Evolutionary conservation across 2,113 vertebrate genomes (phyloP).

Genomic region (Callorhinus ursinus): DNA sequence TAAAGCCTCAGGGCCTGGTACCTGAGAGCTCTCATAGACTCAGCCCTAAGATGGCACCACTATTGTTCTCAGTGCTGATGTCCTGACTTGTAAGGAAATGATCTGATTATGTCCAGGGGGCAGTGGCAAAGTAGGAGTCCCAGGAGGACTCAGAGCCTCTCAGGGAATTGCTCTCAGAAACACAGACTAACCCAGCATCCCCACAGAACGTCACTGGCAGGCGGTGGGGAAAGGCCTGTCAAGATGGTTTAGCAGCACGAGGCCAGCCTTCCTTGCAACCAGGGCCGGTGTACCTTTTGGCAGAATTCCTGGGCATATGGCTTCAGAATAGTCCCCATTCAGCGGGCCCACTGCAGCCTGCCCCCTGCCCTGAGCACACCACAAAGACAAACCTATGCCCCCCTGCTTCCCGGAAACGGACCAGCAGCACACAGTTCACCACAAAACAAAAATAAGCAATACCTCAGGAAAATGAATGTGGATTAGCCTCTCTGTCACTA

Average conservation of each 20-base stretch:
- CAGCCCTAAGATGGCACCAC: background rate
- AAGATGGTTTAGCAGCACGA: accelerated
- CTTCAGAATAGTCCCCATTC: background rate
- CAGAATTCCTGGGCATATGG: background rate
- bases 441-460: background rate
- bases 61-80: background rate
- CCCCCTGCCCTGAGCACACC: background rate
- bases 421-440: background rate
- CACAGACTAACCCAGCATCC: background rate
- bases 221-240: background rate
- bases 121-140: background rate
- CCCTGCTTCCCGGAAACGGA: background rate
- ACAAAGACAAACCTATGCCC: background rate
- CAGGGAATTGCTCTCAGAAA: background rate
- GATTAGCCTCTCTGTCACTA: background rate
- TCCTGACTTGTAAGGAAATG: background rate
- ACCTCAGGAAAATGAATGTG: background rate
- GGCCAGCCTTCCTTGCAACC: background rate
- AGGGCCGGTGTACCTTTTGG: background rate
- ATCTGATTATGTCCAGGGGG: background rate
- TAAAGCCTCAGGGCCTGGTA: background rate
- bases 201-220: background rate
- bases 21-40: background rate
- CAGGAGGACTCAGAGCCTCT: background rate
- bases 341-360: background rate